phyloP scores from a whole-genome alignment of 2,888 invertebrate genomes.

The Phytoseiulus persimilis region DNA sequence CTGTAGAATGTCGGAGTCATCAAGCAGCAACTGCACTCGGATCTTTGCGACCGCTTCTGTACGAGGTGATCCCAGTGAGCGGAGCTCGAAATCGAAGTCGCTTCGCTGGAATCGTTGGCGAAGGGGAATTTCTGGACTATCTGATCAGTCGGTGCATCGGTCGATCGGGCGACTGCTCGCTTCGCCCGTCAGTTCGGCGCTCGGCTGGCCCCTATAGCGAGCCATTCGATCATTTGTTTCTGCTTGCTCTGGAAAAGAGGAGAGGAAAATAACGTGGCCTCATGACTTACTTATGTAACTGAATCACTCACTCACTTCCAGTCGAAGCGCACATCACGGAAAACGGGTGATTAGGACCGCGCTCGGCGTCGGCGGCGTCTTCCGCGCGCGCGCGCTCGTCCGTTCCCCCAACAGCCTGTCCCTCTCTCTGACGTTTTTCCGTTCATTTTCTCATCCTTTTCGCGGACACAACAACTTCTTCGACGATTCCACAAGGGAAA shows the following conservation, averaged over 20 bases:
- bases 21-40: background rate
- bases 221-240: background rate
- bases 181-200: background rate
- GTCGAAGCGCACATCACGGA: background rate
- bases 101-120: background rate
- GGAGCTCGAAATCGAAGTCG: background rate
- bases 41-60: background rate
- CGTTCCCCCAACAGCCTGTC: background rate
- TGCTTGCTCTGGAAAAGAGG: background rate
- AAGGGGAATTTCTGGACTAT: background rate
- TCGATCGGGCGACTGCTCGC: background rate
- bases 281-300: background rate
- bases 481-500: background rate
- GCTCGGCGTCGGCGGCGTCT: background rate
- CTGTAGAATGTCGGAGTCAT: background rate
- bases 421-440: background rate
- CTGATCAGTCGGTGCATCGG: background rate
- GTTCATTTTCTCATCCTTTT: background rate
- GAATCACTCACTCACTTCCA: slow-evolving; percentile 5
- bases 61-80: background rate
- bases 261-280: background rate
- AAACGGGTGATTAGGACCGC: background rate
- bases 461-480: background rate
- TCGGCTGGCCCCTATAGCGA: background rate
- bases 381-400: background rate